phyloP scores from a whole-genome alignment of 2,888 invertebrate species.

The Drosophila kanekoi region DNA sequence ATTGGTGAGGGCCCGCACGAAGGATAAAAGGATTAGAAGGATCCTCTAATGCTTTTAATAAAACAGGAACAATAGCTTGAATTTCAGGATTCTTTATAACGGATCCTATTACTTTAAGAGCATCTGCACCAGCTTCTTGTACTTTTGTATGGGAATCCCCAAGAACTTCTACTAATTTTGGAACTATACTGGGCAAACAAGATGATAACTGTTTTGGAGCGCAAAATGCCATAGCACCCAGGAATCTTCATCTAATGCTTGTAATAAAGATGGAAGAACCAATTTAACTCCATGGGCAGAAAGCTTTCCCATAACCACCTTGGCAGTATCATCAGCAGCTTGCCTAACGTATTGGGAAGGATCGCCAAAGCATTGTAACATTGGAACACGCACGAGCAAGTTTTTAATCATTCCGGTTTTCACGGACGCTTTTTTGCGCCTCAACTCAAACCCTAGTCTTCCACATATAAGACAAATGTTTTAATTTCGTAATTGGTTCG shows the following conservation, averaged over 20 bases:
- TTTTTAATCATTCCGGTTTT: no score
- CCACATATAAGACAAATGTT: no score
- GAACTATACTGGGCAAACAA: constrained; percentile 98
- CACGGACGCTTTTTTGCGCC: no score
- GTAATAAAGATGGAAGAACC: constrained; percentile 96
- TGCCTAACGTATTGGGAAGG: constrained; percentile 97
- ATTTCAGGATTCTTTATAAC: constrained; percentile 99
- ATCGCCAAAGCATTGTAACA: constrained; percentile 98
- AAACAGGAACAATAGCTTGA: constrained; percentile 94
- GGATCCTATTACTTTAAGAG: constrained; percentile 97
- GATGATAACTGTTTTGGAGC: constrained; percentile 99
- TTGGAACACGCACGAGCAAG: no score
- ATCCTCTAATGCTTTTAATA: constrained; percentile 96
- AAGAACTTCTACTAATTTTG: constrained; percentile 97
- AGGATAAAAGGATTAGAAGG: no score
- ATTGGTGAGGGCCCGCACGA: no score
- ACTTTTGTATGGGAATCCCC: constrained; percentile 99
- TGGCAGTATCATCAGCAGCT: constrained; percentile 98
- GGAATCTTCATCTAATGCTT: constrained; percentile 98
- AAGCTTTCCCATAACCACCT: constrained; percentile 97
- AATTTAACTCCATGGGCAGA: constrained; percentile 99
- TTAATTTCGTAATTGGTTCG: no score
- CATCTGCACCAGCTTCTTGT: constrained; percentile 98
- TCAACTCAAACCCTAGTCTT: no score
- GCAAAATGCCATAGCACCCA: constrained; percentile 99